Evolutionary conservation across 2,888 invertebrate species (phyloP).

Genomic region (Germaria angustata): DNA sequence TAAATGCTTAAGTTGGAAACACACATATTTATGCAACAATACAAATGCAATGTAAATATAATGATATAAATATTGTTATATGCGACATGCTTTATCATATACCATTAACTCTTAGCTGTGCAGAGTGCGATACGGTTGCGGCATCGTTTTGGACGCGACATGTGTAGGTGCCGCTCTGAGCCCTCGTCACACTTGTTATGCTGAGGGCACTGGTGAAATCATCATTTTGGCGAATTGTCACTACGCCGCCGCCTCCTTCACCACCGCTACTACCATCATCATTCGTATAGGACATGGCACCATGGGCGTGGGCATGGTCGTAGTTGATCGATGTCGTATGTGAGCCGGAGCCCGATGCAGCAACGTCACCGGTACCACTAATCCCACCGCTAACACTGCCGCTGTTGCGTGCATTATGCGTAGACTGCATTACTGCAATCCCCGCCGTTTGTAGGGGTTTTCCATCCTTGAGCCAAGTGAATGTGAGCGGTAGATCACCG

Average conservation of each 20-base stretch:
- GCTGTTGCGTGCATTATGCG: conserved; percentile 68
- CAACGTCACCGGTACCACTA: conserved; percentile 76
- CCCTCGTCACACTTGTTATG: conserved; percentile 82
- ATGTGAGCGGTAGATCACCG: conserved; percentile 84
- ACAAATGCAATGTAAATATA: background rate
- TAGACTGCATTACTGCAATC: conserved; percentile 62
- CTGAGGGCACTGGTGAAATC: conserved; percentile 83
- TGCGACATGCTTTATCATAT: conserved; percentile 72
- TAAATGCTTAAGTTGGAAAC: background rate
- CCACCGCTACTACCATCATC: conserved; percentile 76
- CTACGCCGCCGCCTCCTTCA: conserved; percentile 79
- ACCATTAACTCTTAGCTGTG: conserved; percentile 83
- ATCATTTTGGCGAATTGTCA: conserved; percentile 83
- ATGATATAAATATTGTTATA: conserved; percentile 16
- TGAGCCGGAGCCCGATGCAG: conserved; percentile 70
- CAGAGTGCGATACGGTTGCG: conserved; percentile 82
- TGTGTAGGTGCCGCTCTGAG: conserved; percentile 83
- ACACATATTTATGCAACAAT: background rate
- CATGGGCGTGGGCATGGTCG: conserved; percentile 57
- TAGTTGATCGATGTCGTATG: conserved; percentile 64
- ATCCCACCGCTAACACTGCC: conserved; percentile 73
- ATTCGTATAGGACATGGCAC: conserved; percentile 70
- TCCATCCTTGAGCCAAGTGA: conserved; percentile 84
- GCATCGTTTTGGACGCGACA: conserved; percentile 83
- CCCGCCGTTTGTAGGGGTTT: conserved; percentile 79